Base-by-base conservation (phyloP, 2,888 invertebrate species). In the Thymelicus lineola region DNA sequence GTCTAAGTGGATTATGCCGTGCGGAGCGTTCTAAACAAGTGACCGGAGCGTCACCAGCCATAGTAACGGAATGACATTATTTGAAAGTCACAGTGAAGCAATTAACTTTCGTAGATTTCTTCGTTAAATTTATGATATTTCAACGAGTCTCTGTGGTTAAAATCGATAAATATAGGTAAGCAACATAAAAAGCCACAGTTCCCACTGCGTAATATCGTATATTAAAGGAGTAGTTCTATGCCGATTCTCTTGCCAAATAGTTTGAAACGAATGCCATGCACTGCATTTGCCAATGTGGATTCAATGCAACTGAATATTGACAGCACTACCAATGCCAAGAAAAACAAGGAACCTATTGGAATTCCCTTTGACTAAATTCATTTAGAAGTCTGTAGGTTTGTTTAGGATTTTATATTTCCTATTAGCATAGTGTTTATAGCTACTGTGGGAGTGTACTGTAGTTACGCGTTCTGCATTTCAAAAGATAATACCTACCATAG, bases 1-100 rank as follows among this genome's bases (percentile, higher is more conserved):
- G 50, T 42, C 63, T 53, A 59, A 70, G 64, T 70, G 69, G 59
- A 70, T 70, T 64, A 70, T 69, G 63, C 36, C 62, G 63, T 69
- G 69, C 69, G 36, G 28, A 63, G 62, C 28, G 36, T 62, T 63
- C 48, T 28, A 20, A 68, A 62, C 57, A 53, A 64, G 53, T 60
- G 50, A 66, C 60, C 66, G 20, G 62, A 14, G 20, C 50, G 15
- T 59, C 46, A 38, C 17, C 20, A 50, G 38, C 36, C 45, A 36
- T 46, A 57, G 42, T 48, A 62, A 35, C 15, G 35, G 50, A 42
- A 50, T 15, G 50, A 42, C 58, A 59, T 48, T 66, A 17, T n/a
- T 14, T 57, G 57, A 62, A 63, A 50, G 50, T 50, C 57, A 58
- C 36, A 35, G 20, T 28, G 28, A 46, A 46, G 12, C 28, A 28